Evolutionary conservation across 2,797 vertebrate genomes (phyloP).

Genomic region (Amblyraja radiata): DNA sequence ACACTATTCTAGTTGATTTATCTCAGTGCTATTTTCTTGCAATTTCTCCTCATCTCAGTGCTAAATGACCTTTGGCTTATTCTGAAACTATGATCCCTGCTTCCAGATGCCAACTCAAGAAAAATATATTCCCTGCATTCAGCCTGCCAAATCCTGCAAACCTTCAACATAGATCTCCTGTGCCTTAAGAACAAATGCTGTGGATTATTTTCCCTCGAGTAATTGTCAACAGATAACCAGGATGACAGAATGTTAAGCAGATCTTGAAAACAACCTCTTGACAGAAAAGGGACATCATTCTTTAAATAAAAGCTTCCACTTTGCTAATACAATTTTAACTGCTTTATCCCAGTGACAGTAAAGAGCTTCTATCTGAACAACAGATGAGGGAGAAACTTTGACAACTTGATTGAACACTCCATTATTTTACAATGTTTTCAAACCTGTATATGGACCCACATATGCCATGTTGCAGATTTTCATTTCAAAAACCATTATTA

Average conservation of each 20-base stretch:
- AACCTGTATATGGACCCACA: background rate
- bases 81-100: too few relatives aligned
- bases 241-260: background rate
- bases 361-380: background rate
- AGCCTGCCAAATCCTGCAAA: too few relatives aligned
- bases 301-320: background rate
- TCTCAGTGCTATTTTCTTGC: too few relatives aligned
- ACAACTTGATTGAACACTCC: conserved; percentile 13
- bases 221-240: background rate
- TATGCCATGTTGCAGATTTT: background rate
- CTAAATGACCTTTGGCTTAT: too few relatives aligned
- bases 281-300: background rate
- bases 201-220: background rate
- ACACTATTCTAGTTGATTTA: too few relatives aligned
- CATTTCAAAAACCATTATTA: conserved; percentile 7
- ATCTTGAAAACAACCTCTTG: background rate
- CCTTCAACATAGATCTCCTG: background rate
- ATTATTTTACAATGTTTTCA: conserved; percentile 25
- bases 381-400: background rate
- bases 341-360: background rate
- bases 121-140: too few relatives aligned
- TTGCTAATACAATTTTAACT: background rate
- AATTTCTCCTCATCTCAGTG: too few relatives aligned
- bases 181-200: background rate
- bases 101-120: too few relatives aligned